A percentile compares a stretch with the other conserved stretches of the same genome.
Conservation (phyloP, 1,140 invertebrate genomes). For the Rhizoglyphus robini region DNA sequence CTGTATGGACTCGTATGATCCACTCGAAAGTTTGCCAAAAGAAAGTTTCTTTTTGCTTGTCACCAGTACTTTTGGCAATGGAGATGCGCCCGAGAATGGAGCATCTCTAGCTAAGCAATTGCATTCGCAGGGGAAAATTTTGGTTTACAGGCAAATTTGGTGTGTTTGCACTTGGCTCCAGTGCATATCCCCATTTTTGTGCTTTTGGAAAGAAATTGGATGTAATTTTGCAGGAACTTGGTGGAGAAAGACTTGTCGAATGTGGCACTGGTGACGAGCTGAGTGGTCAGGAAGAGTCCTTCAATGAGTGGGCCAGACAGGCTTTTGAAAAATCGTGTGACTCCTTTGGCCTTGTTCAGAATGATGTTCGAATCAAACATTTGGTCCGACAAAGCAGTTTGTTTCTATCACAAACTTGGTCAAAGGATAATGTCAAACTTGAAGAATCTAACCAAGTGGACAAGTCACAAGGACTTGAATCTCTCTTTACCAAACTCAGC, state of each 20-base stretch:
- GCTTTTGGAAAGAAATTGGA: conserved; percentile 88
- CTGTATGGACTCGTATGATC: conserved; percentile 84
- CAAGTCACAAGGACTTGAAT: conserved; percentile 15
- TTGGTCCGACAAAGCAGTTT: conserved; percentile 56
- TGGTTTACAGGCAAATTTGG: conserved; percentile 47
- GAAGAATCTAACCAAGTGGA: conserved; percentile 29
- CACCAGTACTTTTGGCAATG: conserved; percentile 89
- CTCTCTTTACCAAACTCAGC: background rate
- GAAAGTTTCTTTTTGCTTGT: conserved; percentile 78
- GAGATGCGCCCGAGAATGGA: conserved; percentile 90
- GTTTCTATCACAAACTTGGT: conserved; percentile 40
- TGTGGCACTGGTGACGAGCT: conserved; percentile 80
- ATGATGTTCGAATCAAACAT: conserved; percentile 62
- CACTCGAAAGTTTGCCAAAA: conserved; percentile 79
- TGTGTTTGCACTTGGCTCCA: conserved; percentile 84
- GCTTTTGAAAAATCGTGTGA: conserved; percentile 81
- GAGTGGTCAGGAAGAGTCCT: conserved; percentile 87
- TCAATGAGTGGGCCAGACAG: conserved; percentile 76
- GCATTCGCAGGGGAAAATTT: conserved; percentile 34
- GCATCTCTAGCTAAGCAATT: conserved; percentile 66
- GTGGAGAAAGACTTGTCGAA: conserved; percentile 66
- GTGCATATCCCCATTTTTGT: conserved; percentile 92
- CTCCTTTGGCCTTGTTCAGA: conserved; percentile 83
- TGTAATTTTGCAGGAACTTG: conserved; percentile 70
- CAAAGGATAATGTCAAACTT: conserved; percentile 59